phyloP scores from a whole-genome alignment of 2,113 vertebrate genomes.

The Coryphaenoides rupestris region DNA sequence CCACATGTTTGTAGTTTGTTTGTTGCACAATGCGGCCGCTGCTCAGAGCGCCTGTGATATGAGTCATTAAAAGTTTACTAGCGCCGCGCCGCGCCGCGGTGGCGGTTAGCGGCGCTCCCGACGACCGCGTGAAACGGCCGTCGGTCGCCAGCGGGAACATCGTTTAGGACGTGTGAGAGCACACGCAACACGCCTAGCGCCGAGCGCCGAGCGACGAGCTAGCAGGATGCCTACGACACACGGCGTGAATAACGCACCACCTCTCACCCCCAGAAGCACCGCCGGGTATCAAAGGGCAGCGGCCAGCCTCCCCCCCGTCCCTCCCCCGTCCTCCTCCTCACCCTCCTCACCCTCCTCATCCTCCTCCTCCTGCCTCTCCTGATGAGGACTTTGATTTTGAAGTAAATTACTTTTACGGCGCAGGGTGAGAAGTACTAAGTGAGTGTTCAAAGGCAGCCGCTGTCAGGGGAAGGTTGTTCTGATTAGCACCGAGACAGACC shows the following conservation, averaged over 20 bases:
- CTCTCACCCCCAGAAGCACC: constrained; percentile 1
- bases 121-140: no score
- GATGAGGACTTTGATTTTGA: constrained; percentile 63
- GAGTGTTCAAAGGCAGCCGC: constrained; percentile 62
- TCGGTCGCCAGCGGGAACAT: no score
- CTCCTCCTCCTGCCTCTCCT: constrained; percentile 36
- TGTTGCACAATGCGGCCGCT: no score
- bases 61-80: no score
- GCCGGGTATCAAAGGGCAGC: constrained; percentile 53
- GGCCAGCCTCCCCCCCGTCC: constrained; percentile 54
- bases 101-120: no score
- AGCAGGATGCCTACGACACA: no score
- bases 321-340: constrained; percentile 46
- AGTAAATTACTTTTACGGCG: constrained; percentile 51
- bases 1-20: no score
- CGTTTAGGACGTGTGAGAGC: no score
- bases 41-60: no score
- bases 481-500: constrained; percentile 38
- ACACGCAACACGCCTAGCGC: no score
- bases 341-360: constrained; percentile 53
- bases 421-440: constrained; percentile 64
- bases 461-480: constrained; percentile 60
- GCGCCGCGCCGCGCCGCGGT: no score
- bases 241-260: no score
- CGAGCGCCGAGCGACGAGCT: not conserved